Conservation (phyloP, 2,797 vertebrate genomes). For the Triplophysa bombifrons region DNA sequence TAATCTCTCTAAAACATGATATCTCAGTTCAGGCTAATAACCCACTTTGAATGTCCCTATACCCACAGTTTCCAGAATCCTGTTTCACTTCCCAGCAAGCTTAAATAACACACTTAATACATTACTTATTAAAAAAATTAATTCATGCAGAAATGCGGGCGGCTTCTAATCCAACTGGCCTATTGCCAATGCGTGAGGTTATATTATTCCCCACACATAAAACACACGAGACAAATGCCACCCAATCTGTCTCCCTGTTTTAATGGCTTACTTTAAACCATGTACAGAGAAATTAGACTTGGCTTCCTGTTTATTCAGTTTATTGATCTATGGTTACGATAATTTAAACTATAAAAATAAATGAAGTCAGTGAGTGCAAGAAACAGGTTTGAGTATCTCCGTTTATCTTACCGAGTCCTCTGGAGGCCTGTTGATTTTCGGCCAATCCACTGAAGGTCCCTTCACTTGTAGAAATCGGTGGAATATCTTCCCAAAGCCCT, state of each 20-base stretch:
- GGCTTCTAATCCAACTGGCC: constrained; percentile 13
- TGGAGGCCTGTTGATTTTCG: constrained; percentile 94
- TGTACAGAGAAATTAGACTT: background rate
- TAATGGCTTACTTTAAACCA: background rate
- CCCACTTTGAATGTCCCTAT: background rate
- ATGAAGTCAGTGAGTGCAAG: background rate
- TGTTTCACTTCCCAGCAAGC: background rate
- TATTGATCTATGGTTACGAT: background rate
- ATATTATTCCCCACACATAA: constrained; percentile 6
- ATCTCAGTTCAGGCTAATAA: background rate
- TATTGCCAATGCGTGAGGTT: constrained; percentile 1
- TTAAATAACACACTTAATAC: background rate
- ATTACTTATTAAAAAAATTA: background rate
- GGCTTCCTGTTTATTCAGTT: background rate
- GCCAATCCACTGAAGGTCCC: constrained; percentile 96
- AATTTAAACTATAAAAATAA: background rate
- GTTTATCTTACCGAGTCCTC: constrained; percentile 90
- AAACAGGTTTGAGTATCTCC: background rate
- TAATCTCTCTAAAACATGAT: background rate
- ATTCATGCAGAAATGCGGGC: constrained; percentile 11
- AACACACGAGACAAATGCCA: background rate
- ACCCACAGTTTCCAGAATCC: background rate
- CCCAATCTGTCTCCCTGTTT: background rate
- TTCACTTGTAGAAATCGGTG: constrained; percentile 97
- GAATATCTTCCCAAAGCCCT: constrained; percentile 93